Conservation (phyloP, 2,888 invertebrate species). For the Spilosoma lubricipeda region DNA sequence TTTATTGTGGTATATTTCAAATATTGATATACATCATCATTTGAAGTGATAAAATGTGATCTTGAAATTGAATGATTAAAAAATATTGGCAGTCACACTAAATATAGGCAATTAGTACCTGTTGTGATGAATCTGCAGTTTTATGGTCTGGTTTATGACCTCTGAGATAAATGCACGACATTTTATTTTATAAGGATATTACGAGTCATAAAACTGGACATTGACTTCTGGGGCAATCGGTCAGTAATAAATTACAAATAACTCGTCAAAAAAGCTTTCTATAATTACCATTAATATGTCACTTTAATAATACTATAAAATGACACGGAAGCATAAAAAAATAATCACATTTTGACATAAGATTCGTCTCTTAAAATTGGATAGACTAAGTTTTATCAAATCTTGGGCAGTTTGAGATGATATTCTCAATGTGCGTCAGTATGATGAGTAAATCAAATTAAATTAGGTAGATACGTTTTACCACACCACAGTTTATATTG, state of each 20-base stretch:
- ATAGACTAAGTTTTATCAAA: not conserved
- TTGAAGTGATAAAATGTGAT: not conserved
- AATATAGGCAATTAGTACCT: constrained; percentile 11
- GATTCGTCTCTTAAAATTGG: not conserved
- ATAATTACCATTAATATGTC: not conserved
- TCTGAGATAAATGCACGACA: not conserved
- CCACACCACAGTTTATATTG: not conserved
- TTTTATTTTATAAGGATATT: constrained; percentile 8
- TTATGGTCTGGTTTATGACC: constrained; percentile 14
- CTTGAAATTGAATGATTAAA: not conserved
- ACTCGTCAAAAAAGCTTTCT: not conserved
- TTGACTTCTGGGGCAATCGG: not conserved
- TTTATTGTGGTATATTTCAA: constrained; percentile 3
- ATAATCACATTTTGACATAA: not conserved
- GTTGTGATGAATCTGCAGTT: constrained; percentile 14
- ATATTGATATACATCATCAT: not conserved
- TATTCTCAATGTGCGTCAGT: not conserved
- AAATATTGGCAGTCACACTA: not conserved
- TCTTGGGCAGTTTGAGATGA: not conserved
- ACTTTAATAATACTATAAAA: not conserved
- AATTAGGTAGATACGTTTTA: too few species aligned
- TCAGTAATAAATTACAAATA: not conserved
- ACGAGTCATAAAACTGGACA: not conserved
- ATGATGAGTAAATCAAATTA: not conserved
- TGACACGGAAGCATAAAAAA: not conserved